Base-by-base conservation (phyloP, 1,140 invertebrate genomes). In the Aphelinus atriplicis region DNA sequence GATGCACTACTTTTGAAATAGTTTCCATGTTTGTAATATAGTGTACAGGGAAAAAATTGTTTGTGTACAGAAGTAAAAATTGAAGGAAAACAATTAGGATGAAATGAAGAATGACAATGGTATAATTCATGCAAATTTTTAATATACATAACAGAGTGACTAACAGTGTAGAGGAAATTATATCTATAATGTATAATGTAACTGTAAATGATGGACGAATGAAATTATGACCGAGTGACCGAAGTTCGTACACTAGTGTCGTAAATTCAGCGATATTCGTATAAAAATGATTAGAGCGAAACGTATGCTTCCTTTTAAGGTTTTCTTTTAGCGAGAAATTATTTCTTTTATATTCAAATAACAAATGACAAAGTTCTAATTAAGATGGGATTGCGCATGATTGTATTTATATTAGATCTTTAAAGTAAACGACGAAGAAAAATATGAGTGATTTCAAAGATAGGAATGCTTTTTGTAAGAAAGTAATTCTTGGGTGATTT, bases 41-140 rank as follows among this genome's bases (percentile, higher is more conserved):
- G 72, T 72, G 70, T 77, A 72, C 64, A 77, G 75, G 50, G 61
- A 68, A 45, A 9, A 77, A 60, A 64, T 73, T 72, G 66, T 72
- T 73, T 77, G 73, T 77, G 69, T 77, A 72, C 70, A 73, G 66
- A 77, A 72, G 51, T 53, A 72, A 61, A 71, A 67, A 68, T 71
- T 57, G 70, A 75, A 64, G 62, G 26, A 66, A 58, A 70, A 51
- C 60, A 71, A 60, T 53, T 69, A 69, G 53, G 48, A 70, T 58
- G 6, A 68, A 61, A 67, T 55, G 26, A 42, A 68, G 68, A 62
- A n/a, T 7, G 63, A 47, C 10, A 53, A n/a, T 7, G 62, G 51
- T 26, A 50, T 62, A 47, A 46, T 47, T 65, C 9, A 61, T 57
- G 55, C 10, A 7, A 55, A 55, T 55, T 68, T 76, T 72, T 73